A percentile compares a stretch with the other conserved stretches of the same genome.
phyloP scores from a whole-genome alignment of 1,140 invertebrate species.

The Maconellicoccus hirsutus region DNA sequence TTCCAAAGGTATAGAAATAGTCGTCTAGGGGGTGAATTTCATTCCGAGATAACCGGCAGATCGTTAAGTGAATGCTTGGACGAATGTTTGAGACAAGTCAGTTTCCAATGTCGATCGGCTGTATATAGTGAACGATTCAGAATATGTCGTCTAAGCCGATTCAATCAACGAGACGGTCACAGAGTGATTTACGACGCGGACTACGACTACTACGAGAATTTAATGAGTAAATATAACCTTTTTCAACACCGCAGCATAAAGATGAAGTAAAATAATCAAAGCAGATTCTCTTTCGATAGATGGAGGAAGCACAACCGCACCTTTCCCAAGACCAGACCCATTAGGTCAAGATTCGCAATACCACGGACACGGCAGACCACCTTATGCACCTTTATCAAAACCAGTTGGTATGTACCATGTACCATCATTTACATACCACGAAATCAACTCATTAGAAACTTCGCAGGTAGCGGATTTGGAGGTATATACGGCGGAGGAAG shows the following conservation, averaged over 20 bases:
- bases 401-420: slow-evolving; percentile 23
- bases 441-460: background rate
- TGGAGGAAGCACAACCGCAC: background rate
- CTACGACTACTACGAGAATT: slow-evolving; percentile 73
- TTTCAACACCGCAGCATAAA: background rate
- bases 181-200: slow-evolving; percentile 77
- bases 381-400: slow-evolving; percentile 32
- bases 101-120: slow-evolving; percentile 74
- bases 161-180: slow-evolving; percentile 77
- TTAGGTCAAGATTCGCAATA: slow-evolving; percentile 42
- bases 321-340: slow-evolving; percentile 37
- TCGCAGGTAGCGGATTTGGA: slow-evolving; percentile 25
- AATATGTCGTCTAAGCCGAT: slow-evolving; percentile 70
- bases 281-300: background rate
- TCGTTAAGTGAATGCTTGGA: slow-evolving; percentile 78
- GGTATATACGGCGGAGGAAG: slow-evolving; percentile 27
- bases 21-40: slow-evolving; percentile 69
- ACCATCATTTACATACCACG: too few relatives aligned
- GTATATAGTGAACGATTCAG: slow-evolving; percentile 74
- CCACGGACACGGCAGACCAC: slow-evolving; percentile 37
- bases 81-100: slow-evolving; percentile 73
- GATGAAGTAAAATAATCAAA: background rate
- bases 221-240: slow-evolving; percentile 30
- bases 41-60: slow-evolving; percentile 74
- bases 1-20: slow-evolving; percentile 79